These are phyloP conservation scores for Aporophyla lueneburgensis DNA, from an alignment of 2,888 invertebrate genomes.

Conservation along the genomic window DNA sequence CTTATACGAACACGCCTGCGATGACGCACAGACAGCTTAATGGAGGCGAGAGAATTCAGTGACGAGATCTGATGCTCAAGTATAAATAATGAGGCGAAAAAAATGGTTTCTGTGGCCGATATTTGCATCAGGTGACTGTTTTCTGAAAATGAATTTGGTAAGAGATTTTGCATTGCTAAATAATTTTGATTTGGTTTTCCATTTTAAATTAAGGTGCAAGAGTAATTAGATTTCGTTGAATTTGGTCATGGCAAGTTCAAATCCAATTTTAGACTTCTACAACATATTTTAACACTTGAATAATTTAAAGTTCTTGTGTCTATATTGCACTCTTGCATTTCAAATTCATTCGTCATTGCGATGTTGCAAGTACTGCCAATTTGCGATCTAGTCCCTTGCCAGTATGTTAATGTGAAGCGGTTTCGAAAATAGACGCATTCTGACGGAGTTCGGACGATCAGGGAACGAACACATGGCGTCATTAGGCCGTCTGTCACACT, in stretches of 20 bases:
- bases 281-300: slow-evolving; percentile 7
- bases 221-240: neutral
- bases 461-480: slow-evolving; percentile 71
- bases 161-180: neutral
- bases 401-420: slow-evolving; percentile 72
- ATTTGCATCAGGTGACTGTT: slow-evolving; percentile 16
- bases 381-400: slow-evolving; percentile 69
- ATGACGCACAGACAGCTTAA: slow-evolving; percentile 87
- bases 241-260: neutral
- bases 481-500: slow-evolving; percentile 68
- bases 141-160: neutral
- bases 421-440: slow-evolving; percentile 71
- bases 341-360: slow-evolving; percentile 67
- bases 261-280: neutral
- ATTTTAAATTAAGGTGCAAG: neutral
- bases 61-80: slow-evolving; percentile 44
- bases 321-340: slow-evolving; percentile 52
- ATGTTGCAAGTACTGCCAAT: slow-evolving; percentile 71
- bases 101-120: slow-evolving; percentile 31
- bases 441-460: slow-evolving; percentile 62
- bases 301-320: slow-evolving; percentile 31
- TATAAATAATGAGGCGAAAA: slow-evolving; percentile 50
- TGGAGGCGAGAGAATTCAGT: slow-evolving; percentile 73
- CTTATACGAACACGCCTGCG: slow-evolving; percentile 82
- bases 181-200: neutral